Base-by-base conservation (phyloP, 2,113 vertebrate genomes). In the Anhinga anhinga region DNA sequence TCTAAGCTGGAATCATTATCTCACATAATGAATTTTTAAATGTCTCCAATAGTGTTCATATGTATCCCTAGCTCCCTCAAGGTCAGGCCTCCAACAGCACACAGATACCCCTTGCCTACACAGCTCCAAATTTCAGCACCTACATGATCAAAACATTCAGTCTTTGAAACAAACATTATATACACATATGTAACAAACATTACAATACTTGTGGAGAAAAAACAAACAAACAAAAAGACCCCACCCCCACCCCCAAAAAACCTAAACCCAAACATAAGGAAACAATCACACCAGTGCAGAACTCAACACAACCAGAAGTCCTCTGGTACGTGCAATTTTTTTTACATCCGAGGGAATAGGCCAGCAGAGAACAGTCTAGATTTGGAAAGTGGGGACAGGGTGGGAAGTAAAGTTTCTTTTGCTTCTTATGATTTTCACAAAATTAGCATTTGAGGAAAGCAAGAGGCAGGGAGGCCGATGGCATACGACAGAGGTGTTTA, bases 41-140 rank as follows among this genome's bases (percentile, higher is more conserved):
- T 5, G 18, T 20, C 38, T 74, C 22, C 7, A 22, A 6, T 0
- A 59, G 15, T 9, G 23, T 42, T 32, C 1, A 1, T 11, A 12
- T 1, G 7, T 22, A 30, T 1, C 49, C 20, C 8, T 5, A 59
- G 45, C 4, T 62, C 27, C 59, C 20, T 59, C 44, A 79, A 56
- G 36, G 22, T 53, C 45, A 82, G 29, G 25, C 10, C 42, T 93
- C 84, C 25, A 40, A 27, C 42, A 58, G 14, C 65, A 44, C 49
- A 63, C 30, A 52, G 22, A 10, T 50, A 5, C 5, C 23, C 23
- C 34, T 49, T 15, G 18, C 44, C 22, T 50, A 45, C 25, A 81
- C 18, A 72, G 49, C 32, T 86, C 29, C 70, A 47, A n/a, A 40
- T 45, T n/a, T 49, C 58, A 78, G 38, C 23, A 62, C 7, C 0